Conservation (phyloP, 1,140 invertebrate genomes). For the Leucophenga varia region DNA sequence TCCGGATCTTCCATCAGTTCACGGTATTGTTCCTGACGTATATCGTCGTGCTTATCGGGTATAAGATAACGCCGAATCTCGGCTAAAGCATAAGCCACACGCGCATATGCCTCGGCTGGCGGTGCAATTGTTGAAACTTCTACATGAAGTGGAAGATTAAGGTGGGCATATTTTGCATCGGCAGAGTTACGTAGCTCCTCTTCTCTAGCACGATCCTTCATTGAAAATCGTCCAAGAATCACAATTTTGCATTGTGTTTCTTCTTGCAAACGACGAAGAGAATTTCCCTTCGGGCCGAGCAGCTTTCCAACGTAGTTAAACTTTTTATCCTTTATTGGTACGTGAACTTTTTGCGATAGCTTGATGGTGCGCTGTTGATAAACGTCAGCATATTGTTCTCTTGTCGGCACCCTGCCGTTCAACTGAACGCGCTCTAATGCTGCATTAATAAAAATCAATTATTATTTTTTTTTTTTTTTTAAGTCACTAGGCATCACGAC, state of each 20-base stretch:
- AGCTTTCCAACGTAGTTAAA: constrained; percentile 96
- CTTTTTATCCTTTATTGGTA: constrained; percentile 88
- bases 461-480: not conserved
- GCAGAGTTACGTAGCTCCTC: constrained; percentile 83
- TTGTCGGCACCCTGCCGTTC: constrained; percentile 61
- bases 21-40: constrained; percentile 76
- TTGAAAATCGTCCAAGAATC: constrained; percentile 89
- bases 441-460: constrained; percentile 28
- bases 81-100: constrained; percentile 84
- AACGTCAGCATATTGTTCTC: constrained; percentile 78
- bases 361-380: constrained; percentile 84
- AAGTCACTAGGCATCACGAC: not conserved
- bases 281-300: constrained; percentile 89
- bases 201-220: constrained; percentile 90
- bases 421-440: constrained; percentile 66
- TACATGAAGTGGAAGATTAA: constrained; percentile 90
- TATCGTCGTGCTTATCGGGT: constrained; percentile 78
- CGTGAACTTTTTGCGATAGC: constrained; percentile 79
- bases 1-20: constrained; percentile 66
- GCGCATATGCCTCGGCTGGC: constrained; percentile 86
- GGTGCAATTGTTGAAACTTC: constrained; percentile 88
- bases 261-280: constrained; percentile 89
- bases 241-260: constrained; percentile 97
- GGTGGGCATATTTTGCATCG: constrained; percentile 91
- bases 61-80: constrained; percentile 72